A percentile compares a stretch with the other conserved stretches of the same genome.
Evolutionary conservation across 53 echinoderm and acorn worm genomes (phyloP).

Genomic region (Actinopyga echinites): DNA sequence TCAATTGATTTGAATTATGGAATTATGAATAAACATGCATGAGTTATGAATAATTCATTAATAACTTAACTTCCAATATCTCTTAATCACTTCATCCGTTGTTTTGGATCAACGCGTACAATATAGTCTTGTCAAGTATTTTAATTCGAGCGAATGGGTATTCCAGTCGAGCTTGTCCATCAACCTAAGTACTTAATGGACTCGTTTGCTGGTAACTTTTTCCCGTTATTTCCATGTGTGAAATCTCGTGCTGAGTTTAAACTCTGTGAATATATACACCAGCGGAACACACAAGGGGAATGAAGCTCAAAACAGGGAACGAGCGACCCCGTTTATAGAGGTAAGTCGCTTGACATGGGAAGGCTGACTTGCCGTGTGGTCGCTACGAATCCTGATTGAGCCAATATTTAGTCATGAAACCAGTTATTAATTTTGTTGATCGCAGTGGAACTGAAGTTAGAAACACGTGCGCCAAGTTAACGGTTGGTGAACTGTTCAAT

Average conservation of each 20-base stretch:
- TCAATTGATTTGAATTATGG: no score
- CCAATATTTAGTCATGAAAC: conserved; percentile 29
- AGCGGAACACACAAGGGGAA: conserved; percentile 3
- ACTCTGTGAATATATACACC: background rate
- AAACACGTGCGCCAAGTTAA: conserved; percentile 31
- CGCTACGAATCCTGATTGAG: conserved; percentile 8
- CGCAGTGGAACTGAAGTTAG: conserved; percentile 18
- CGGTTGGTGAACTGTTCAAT: background rate
- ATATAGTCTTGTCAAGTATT: background rate
- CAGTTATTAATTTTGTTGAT: conserved; percentile 26
- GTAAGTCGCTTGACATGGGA: conserved; percentile 6
- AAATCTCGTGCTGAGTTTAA: background rate
- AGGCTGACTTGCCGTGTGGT: conserved; percentile 8
- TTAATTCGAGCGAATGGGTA: background rate
- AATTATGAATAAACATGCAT: conserved; percentile 10
- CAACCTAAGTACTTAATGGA: conserved; percentile 10
- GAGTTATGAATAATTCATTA: conserved; percentile 20
- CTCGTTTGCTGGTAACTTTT: background rate
- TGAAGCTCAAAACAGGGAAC: background rate
- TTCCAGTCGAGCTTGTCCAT: background rate
- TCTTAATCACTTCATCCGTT: conserved; percentile 23
- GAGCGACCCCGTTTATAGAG: conserved; percentile 12
- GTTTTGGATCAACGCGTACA: background rate
- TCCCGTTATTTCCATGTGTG: background rate
- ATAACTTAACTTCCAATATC: conserved; percentile 21